A percentile compares a stretch with the other conserved stretches of the same genome.
phyloP scores from a whole-genome alignment of 2,113 vertebrate species.

The Poeciliopsis retropinna region DNA sequence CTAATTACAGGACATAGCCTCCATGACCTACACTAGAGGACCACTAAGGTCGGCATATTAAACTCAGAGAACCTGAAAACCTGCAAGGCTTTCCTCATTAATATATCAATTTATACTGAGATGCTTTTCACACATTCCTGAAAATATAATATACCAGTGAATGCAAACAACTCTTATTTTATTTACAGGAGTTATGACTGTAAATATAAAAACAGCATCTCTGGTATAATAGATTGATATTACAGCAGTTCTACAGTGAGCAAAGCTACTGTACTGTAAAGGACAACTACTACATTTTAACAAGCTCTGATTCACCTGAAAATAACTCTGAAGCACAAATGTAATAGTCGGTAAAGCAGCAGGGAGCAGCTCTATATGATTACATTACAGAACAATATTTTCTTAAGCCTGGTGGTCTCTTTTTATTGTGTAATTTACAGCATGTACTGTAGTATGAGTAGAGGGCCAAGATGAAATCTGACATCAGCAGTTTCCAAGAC shows the following conservation, averaged over 20 bases:
- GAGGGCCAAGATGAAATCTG: constrained; percentile 22
- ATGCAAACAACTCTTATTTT: constrained; percentile 19
- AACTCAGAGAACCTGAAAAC: constrained; percentile 15
- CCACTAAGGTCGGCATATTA: constrained; percentile 43
- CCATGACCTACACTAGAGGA: background rate
- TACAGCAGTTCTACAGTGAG: constrained; percentile 20
- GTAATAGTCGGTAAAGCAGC: constrained; percentile 31
- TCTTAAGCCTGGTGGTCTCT: constrained; percentile 15
- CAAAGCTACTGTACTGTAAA: constrained; percentile 17
- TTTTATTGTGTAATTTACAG: constrained; percentile 42
- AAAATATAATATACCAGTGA: background rate
- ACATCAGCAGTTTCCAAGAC: constrained; percentile 51
- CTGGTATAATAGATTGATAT: constrained; percentile 32
- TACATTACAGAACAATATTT: constrained; percentile 13
- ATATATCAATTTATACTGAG: constrained; percentile 5
- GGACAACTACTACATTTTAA: constrained; percentile 47
- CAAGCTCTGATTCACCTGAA: constrained; percentile 54
- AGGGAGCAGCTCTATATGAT: constrained; percentile 1
- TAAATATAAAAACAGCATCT: constrained; percentile 22
- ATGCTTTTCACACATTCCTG: constrained; percentile 10
- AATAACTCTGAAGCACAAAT: constrained; percentile 35
- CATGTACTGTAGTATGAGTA: constrained; percentile 28
- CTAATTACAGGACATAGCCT: background rate
- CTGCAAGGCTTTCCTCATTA: constrained; percentile 13
- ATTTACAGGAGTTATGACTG: constrained; percentile 15